Evolutionary conservation across 1,140 invertebrate genomes (phyloP).

Genomic region (Coenobita brevimanus): DNA sequence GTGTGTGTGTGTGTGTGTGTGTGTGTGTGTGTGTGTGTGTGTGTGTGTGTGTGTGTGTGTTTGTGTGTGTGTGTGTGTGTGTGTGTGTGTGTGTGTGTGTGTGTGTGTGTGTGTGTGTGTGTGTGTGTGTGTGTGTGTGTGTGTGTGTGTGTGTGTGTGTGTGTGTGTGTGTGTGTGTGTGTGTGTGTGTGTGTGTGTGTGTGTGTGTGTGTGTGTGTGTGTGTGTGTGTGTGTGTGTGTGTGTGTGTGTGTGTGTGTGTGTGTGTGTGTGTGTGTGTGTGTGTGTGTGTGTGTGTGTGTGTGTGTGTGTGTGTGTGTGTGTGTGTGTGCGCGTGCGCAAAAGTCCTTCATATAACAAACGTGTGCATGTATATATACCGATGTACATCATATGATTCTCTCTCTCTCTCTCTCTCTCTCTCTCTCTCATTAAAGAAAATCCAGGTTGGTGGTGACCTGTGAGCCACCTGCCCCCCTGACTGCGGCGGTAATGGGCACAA

Average conservation of each 20-base stretch:
- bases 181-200: slow-evolving; percentile 1
- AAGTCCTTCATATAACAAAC: too few species aligned
- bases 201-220: slow-evolving; percentile 1
- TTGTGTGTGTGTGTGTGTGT: too few species aligned
- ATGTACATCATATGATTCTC: too few species aligned
- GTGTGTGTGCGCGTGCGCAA: not conserved
- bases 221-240: slow-evolving; percentile 1
- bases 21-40: slow-evolving; percentile 1
- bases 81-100: slow-evolving; percentile 1
- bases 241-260: slow-evolving; percentile 1
- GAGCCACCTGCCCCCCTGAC: too few species aligned
- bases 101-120: slow-evolving; percentile 1
- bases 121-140: slow-evolving; percentile 1
- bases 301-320: slow-evolving; percentile 1
- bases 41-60: too few species aligned
- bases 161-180: slow-evolving; percentile 1
- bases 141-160: slow-evolving; percentile 1
- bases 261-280: slow-evolving; percentile 1
- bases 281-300: slow-evolving; percentile 1
- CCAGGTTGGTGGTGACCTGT: too few species aligned
- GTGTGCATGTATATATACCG: too few species aligned
- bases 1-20: slow-evolving; percentile 1
- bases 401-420: too few species aligned
- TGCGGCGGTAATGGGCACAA: too few species aligned
- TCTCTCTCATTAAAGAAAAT: too few species aligned